Evolutionary conservation across 1,140 invertebrate species (phyloP).

Genomic region (Portunus trituberculatus): DNA sequence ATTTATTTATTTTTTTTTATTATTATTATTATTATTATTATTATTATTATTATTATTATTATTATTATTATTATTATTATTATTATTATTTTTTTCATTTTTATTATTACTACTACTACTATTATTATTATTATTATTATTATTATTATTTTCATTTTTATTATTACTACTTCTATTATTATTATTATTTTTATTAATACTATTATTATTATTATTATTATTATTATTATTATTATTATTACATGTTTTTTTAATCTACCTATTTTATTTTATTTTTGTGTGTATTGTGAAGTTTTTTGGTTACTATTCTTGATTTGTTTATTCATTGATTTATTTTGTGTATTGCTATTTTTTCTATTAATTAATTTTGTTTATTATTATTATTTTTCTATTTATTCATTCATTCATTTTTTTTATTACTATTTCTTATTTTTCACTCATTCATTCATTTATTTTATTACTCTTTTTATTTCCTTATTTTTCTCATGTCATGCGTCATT

Average conservation of each 20-base stretch:
- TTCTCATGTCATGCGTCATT: no score
- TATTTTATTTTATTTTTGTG: not conserved
- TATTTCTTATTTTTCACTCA: no score
- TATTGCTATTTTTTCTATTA: not conserved
- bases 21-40: constrained; percentile 9
- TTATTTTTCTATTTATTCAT: no score
- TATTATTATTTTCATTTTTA: constrained; percentile 15
- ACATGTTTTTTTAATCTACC: no score
- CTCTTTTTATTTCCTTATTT: no score
- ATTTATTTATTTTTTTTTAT: not conserved
- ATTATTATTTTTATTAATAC: not conserved
- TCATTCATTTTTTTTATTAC: no score
- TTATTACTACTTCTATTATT: not conserved
- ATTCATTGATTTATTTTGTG: not conserved
- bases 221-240: constrained; percentile 27
- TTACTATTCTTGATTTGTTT: not conserved
- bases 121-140: constrained; percentile 32
- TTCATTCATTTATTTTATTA: no score
- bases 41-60: constrained; percentile 29
- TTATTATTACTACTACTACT: not conserved
- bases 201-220: constrained; percentile 31
- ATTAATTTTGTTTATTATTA: no score
- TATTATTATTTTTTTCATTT: no score
- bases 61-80: constrained; percentile 31
- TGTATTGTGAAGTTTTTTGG: no score